These are phyloP conservation scores for Felis catus DNA, from an alignment of 2,113 vertebrate species.

Conservation along the genomic window F.catus_Fca126_mat1.0 CM031414.1:117142501-117143000, in stretches of 20 bases:
- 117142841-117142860: not conserved
- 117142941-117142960: not conserved
- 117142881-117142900: not conserved
- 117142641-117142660: not conserved
- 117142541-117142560: not conserved
- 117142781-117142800: not conserved
- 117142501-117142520: not conserved
- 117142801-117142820: not conserved
- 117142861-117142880: not conserved
- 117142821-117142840: not conserved
- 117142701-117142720: not conserved
- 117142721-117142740: not conserved
- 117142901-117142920: not conserved
- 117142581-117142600: not conserved
- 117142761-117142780: not conserved
- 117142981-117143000: not conserved
- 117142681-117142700: not conserved
- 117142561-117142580: not conserved
- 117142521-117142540: not conserved
- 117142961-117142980: not conserved
- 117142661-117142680: not conserved
- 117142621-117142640: not conserved
- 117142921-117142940: not conserved
- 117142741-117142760: slow-evolving; percentile 2
- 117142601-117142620: not conserved